phyloP scores from a whole-genome alignment of 2,888 invertebrate species.

The Bellardia pandia region DNA sequence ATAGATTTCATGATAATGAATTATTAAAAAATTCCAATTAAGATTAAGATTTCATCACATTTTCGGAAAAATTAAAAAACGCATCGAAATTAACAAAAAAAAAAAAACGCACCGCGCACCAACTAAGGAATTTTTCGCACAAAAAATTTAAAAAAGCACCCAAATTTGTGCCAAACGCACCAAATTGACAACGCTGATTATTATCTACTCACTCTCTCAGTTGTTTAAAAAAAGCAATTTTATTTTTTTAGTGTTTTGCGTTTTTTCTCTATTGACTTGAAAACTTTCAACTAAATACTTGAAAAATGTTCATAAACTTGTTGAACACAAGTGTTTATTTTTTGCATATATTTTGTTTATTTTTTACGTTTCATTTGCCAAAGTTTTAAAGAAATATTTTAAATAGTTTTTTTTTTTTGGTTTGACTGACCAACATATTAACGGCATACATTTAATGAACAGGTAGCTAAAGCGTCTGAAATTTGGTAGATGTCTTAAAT shows the following conservation, averaged over 20 bases:
- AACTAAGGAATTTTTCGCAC: no score
- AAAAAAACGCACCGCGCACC: no score
- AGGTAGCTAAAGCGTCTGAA: slow-evolving; percentile 46
- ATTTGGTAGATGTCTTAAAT: slow-evolving; percentile 31
- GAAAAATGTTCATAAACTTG: slow-evolving; percentile 68
- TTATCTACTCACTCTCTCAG: slow-evolving; percentile 20
- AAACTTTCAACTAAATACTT: slow-evolving; percentile 50
- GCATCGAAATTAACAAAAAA: no score
- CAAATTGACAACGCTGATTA: background rate
- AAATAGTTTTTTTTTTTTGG: slow-evolving; percentile 49
- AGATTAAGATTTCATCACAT: no score
- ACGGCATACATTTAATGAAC: slow-evolving; percentile 68
- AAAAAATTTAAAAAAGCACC: no score
- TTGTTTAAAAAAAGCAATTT: slow-evolving; percentile 11
- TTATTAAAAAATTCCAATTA: no score
- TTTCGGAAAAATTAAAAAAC: no score
- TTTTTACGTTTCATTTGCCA: slow-evolving; percentile 45
- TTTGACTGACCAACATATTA: slow-evolving; percentile 71
- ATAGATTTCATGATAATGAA: no score
- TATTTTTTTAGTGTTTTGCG: slow-evolving; percentile 12
- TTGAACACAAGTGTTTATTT: slow-evolving; percentile 52
- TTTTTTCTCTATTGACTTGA: slow-evolving; percentile 20
- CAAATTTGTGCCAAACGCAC: no score
- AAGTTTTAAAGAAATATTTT: slow-evolving; percentile 44
- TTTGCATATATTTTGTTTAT: slow-evolving; percentile 50